phyloP scores from a whole-genome alignment of 1,140 invertebrate genomes.

The Conus ventricosus region DNA sequence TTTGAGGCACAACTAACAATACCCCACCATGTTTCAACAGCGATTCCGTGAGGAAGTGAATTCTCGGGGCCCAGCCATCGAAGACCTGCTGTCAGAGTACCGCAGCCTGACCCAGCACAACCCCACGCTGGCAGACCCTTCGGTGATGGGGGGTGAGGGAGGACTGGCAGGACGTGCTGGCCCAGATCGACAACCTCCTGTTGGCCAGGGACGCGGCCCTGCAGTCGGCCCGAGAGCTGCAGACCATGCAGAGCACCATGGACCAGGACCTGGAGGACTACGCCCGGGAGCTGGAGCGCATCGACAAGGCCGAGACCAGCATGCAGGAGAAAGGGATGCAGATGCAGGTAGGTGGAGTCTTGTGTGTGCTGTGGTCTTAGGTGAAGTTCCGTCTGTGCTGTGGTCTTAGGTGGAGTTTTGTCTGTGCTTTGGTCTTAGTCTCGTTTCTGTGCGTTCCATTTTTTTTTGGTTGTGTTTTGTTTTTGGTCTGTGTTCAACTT shows the following conservation, averaged over 20 bases:
- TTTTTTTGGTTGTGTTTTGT: background rate
- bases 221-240: constrained; percentile 55
- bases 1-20: background rate
- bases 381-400: background rate
- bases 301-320: constrained; percentile 60
- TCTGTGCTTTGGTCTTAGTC: background rate
- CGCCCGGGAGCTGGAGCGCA: constrained; percentile 65
- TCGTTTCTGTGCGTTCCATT: background rate
- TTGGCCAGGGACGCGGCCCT: constrained; percentile 58
- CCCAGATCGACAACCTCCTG: constrained; percentile 67
- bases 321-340: constrained; percentile 82
- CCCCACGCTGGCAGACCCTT: constrained; percentile 64
- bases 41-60: constrained; percentile 65
- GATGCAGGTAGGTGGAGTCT: constrained; percentile 75
- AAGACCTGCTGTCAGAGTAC: constrained; percentile 61
- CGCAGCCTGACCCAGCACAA: constrained; percentile 67
- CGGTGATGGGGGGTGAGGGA: constrained; percentile 64
- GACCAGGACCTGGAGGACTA: constrained; percentile 70
- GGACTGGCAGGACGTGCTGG: constrained; percentile 69
- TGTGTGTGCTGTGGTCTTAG: background rate
- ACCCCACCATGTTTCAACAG: background rate
- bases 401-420: background rate
- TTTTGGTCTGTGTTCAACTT: background rate
- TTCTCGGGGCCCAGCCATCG: constrained; percentile 59
- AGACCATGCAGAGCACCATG: constrained; percentile 63